Base-by-base conservation (phyloP, 2,797 vertebrate species). In the Mareca penelope region DNA sequence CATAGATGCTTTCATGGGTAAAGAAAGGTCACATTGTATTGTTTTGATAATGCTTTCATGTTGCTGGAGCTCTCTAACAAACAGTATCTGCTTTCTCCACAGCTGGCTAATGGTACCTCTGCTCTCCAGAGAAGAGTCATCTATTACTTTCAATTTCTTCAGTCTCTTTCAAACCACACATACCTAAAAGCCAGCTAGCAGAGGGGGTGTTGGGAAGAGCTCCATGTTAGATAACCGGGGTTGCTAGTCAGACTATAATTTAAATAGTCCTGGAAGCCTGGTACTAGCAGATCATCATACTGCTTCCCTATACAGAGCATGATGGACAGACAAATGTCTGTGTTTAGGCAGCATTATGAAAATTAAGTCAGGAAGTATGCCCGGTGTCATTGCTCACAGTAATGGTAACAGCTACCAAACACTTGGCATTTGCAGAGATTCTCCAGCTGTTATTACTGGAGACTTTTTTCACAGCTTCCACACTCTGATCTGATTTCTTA, bases 1-100 rank as follows among this genome's bases (percentile, higher is more conserved):
- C 50, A 11, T 0, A 0, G 53, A 65, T 64, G 19, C 46, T 91
- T 15, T 7, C 9, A 37, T 3, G 44, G 57, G 33, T 70, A 3
- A 78, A 5, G 2, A 78, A 84, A 86, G 29, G 40, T 46, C 1
- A 0, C 17, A 5, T 12, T 67, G 5, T 80, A 39, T 42, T 80
- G 40, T 26, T 44, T 64, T 86, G 24, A 48, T 23, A 50, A 68
- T 24, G 53, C 6, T 76, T 78, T 57, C 22, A 0, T 48, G 9
- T 4, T 52, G 26, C 26, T 73, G 60, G 56, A 91, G 13, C 8
- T 18, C 28, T 81, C 23, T 37, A 28, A 31, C n/a, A 71, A 24
- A 37, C 29, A 63, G 23, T 37, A 85, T 67, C 82, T 92, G 40
- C 55, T 29, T 85, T 57, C 78, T 85, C 42, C 39, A 22, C 37